phyloP scores from a whole-genome alignment of 1,140 invertebrate genomes.

The Drosophila guanche region DNA sequence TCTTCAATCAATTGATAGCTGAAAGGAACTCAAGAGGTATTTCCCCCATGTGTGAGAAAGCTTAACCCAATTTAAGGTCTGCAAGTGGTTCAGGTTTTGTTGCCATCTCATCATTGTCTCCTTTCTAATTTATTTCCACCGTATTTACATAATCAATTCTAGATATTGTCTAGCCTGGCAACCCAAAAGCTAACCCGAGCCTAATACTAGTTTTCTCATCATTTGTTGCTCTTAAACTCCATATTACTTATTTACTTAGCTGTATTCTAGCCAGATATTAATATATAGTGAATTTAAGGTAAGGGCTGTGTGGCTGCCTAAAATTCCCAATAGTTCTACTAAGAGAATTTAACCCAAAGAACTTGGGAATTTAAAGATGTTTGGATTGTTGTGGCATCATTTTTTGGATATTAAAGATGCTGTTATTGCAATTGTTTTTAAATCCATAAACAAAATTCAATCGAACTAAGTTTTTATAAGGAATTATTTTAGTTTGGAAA shows the following conservation, averaged over 20 bases:
- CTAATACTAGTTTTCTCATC: slow-evolving; percentile 55
- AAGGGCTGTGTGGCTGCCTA: too few relatives aligned
- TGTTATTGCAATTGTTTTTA: too few relatives aligned
- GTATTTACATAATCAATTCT: slow-evolving; percentile 69
- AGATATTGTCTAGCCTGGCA: slow-evolving; percentile 45
- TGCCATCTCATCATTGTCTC: slow-evolving; percentile 59
- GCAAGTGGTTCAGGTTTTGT: neutral
- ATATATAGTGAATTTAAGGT: too few relatives aligned
- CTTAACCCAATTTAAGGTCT: slow-evolving; percentile 62
- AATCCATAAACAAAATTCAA: slow-evolving; percentile 5
- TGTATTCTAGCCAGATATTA: slow-evolving; percentile 17
- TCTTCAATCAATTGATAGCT: slow-evolving; percentile 64
- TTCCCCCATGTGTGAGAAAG: slow-evolving; percentile 43
- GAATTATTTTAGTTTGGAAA: slow-evolving; percentile 19
- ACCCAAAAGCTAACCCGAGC: slow-evolving; percentile 21
- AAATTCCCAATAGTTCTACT: too few relatives aligned
- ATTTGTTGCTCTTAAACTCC: slow-evolving; percentile 5
- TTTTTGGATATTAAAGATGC: too few relatives aligned
- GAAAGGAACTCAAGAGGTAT: slow-evolving; percentile 5
- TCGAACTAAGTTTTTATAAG: slow-evolving; percentile 28
- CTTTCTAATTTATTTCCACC: slow-evolving; percentile 68
- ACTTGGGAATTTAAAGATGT: too few relatives aligned
- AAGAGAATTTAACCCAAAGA: slow-evolving; percentile 1
- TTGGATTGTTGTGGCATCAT: too few relatives aligned
- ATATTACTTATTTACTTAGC: slow-evolving; percentile 44